phyloP scores from a whole-genome alignment of 2,113 vertebrate genomes.

The Phoxinus phoxinus region DNA sequence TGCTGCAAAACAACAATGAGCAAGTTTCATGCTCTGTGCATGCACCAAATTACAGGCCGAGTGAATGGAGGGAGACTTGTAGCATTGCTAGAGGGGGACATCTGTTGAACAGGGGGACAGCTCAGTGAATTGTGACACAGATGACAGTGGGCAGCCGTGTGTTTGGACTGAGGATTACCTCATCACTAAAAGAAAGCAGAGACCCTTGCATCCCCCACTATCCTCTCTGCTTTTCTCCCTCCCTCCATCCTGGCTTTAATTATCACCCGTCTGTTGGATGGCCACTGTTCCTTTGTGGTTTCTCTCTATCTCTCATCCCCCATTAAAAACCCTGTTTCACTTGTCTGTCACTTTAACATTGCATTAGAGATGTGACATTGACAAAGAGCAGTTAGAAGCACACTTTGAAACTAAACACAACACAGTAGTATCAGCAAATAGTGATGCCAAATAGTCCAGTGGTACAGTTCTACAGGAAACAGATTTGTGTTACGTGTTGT shows the following conservation, averaged over 20 bases:
- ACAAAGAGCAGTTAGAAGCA: slow-evolving; percentile 17
- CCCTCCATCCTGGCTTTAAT: slow-evolving; percentile 62
- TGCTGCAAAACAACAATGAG: not conserved
- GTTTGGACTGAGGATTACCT: slow-evolving; percentile 68
- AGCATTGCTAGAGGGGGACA: slow-evolving; percentile 31
- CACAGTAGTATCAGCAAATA: slow-evolving; percentile 14
- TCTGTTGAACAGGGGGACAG: slow-evolving; percentile 51
- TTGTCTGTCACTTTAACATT: slow-evolving; percentile 57
- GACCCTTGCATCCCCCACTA: slow-evolving; percentile 36
- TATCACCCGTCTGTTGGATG: slow-evolving; percentile 62
- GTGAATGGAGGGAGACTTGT: not conserved
- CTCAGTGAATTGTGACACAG: slow-evolving; percentile 53
- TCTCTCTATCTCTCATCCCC: slow-evolving; percentile 40
- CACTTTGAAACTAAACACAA: slow-evolving; percentile 23
- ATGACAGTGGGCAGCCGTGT: slow-evolving; percentile 55
- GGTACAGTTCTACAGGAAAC: not conserved
- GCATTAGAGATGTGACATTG: slow-evolving; percentile 47
- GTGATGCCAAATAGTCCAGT: not conserved
- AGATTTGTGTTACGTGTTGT: not conserved
- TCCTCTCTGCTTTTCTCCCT: slow-evolving; percentile 8
- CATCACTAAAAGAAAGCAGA: slow-evolving; percentile 58
- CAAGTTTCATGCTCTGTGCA: not conserved
- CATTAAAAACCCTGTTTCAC: slow-evolving; percentile 25
- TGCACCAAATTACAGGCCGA: slow-evolving; percentile 22
- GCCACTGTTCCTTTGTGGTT: slow-evolving; percentile 57